Evolutionary conservation across 2,797 vertebrate species (phyloP).

Genomic region (Ficedula albicollis): DNA sequence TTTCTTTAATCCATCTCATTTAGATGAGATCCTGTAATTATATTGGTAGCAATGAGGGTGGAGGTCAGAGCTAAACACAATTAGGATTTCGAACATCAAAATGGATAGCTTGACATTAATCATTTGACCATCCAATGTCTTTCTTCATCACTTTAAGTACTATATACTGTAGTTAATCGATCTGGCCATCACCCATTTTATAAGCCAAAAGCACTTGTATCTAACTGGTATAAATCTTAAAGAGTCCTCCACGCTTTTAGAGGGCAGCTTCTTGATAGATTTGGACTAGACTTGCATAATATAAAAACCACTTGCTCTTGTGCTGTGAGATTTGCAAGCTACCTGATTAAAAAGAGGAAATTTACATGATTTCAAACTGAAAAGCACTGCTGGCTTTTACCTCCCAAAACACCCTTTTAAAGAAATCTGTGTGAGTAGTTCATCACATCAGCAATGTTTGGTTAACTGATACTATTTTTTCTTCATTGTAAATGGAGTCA

Average conservation of each 20-base stretch:
- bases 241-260: background rate
- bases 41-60: background rate
- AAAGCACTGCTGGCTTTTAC: background rate
- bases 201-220: constrained; percentile 20
- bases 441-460: constrained; percentile 32
- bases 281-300: background rate
- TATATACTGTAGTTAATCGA: constrained; percentile 49
- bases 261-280: background rate
- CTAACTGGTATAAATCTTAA: constrained; percentile 16
- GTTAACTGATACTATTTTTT: constrained; percentile 8
- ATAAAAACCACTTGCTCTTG: background rate
- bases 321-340: background rate
- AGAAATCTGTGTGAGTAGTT: constrained; percentile 15
- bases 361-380: background rate
- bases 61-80: constrained; percentile 22
- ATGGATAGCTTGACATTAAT: constrained; percentile 47
- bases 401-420: constrained; percentile 5
- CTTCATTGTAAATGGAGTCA: constrained; percentile 44
- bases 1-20: background rate
- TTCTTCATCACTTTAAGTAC: constrained; percentile 58
- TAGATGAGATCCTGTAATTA: constrained; percentile 13
- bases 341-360: background rate
- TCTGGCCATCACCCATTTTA: constrained; percentile 29
- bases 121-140: constrained; percentile 35
- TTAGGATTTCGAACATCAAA: constrained; percentile 33